phyloP scores from a whole-genome alignment of 2,113 vertebrate species.

The Ophthalmolycus amberensis region DNA sequence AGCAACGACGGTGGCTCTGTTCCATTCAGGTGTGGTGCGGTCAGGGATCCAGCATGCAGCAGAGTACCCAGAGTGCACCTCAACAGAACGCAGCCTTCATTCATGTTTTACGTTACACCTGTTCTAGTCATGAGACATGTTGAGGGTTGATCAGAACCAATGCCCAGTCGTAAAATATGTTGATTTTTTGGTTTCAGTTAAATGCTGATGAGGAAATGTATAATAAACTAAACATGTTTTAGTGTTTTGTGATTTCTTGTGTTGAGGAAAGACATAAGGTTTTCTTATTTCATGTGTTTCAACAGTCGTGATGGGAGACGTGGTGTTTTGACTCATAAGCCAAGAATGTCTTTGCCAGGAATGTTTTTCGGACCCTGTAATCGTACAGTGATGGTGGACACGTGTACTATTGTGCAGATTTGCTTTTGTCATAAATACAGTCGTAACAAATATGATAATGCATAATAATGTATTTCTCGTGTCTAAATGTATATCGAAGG shows the following conservation, averaged over 20 bases:
- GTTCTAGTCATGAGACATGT: not conserved
- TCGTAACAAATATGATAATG: not conserved
- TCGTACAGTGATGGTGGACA: not conserved
- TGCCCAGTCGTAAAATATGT: not conserved
- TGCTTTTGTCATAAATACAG: not conserved
- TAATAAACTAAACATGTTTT: conserved; percentile 66
- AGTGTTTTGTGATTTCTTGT: conserved; percentile 17
- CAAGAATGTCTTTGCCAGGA: not conserved
- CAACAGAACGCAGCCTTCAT: not conserved
- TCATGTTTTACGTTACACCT: conserved; percentile 3
- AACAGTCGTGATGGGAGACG: not conserved
- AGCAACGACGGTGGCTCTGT: not conserved
- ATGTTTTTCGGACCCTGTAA: not conserved
- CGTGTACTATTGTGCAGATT: not conserved
- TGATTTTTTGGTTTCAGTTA: conserved; percentile 18
- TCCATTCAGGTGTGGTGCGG: not conserved
- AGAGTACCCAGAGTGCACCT: not conserved
- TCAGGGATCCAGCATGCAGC: not conserved
- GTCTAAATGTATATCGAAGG: not conserved
- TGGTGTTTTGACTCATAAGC: not conserved
- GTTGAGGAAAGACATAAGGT: not conserved
- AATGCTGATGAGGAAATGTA: conserved; percentile 48
- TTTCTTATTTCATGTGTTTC: not conserved
- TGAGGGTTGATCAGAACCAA: not conserved
- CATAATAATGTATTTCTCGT: not conserved